phyloP scores from a whole-genome alignment of 2,888 invertebrate genomes.

The Trichopoda pennipes region DNA sequence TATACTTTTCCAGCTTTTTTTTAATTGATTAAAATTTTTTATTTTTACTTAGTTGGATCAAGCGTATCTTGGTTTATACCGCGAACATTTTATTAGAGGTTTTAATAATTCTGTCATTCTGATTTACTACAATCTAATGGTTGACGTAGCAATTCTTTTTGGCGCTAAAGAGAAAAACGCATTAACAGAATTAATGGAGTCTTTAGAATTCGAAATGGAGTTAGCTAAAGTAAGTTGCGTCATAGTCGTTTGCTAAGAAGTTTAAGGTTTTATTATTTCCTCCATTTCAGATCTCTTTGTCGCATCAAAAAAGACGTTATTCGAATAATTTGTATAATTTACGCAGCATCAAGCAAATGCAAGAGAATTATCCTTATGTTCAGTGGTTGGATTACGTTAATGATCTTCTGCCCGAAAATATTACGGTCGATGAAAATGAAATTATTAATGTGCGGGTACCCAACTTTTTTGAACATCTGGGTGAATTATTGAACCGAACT shows the following conservation, averaged over 20 bases:
- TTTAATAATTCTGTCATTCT: conserved; percentile 91
- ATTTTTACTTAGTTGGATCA: conserved; percentile 88
- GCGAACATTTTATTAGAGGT: conserved; percentile 92
- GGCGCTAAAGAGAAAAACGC: conserved; percentile 89
- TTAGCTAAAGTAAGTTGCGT: conserved; percentile 91
- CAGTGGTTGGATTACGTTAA: conserved; percentile 88
- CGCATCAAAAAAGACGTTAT: conserved; percentile 94
- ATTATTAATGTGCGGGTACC: conserved; percentile 92
- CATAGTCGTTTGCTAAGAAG: not conserved
- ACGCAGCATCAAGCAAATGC: conserved; percentile 90
- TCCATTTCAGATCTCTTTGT: conserved; percentile 88
- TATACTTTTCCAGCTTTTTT: too few species aligned
- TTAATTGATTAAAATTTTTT: not conserved
- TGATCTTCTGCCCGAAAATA: conserved; percentile 86
- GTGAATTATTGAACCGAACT: conserved; percentile 83
- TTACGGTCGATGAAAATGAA: conserved; percentile 86
- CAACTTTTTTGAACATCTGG: conserved; percentile 87
- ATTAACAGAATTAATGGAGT: conserved; percentile 87
- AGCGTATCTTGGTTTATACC: conserved; percentile 90
- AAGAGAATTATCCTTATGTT: conserved; percentile 86
- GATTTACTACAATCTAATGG: conserved; percentile 93
- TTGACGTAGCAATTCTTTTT: conserved; percentile 91
- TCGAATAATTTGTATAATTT: conserved; percentile 94
- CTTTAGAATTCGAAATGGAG: conserved; percentile 92
- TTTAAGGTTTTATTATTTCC: not conserved